phyloP scores from a whole-genome alignment of 2,113 vertebrate species.

The Ictidomys tridecemlineatus region DNA sequence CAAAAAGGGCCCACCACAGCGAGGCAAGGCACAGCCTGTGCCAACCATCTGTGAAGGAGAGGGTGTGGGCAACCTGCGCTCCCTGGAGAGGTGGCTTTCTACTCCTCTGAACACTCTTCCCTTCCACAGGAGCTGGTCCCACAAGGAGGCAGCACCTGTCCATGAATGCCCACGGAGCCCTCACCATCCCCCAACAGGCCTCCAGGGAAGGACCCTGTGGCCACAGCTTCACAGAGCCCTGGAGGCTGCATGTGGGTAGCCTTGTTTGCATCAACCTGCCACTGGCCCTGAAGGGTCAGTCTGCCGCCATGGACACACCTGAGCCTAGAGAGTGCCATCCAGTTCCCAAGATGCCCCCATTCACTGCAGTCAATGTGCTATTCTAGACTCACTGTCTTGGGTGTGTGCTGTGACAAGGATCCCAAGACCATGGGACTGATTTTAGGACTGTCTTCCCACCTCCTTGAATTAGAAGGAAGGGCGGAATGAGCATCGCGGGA shows the following conservation, averaged over 20 bases:
- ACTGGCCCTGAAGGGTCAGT: fast-evolving
- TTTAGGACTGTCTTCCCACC: too few species aligned
- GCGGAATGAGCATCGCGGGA: background rate
- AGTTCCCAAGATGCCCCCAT: fast-evolving
- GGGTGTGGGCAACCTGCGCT: background rate
- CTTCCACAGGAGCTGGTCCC: background rate
- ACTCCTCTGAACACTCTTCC: background rate
- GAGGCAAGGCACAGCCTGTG: too few species aligned
- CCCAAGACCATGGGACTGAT: background rate
- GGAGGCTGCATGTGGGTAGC: fast-evolving
- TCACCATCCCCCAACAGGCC: background rate
- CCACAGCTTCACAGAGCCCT: background rate
- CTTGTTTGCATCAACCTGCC: background rate
- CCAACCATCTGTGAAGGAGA: too few species aligned
- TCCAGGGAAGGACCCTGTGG: background rate
- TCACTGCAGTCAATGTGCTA: background rate
- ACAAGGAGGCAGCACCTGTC: background rate
- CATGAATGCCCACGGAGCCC: background rate
- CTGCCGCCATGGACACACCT: background rate
- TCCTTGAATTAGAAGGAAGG: background rate
- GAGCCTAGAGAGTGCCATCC: background rate
- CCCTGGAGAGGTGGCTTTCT: background rate
- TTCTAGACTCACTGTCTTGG: background rate
- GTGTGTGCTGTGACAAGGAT: background rate
- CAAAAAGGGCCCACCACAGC: background rate